Base-by-base conservation (phyloP, 2,113 vertebrate genomes). In the Hassar affinis region DNA sequence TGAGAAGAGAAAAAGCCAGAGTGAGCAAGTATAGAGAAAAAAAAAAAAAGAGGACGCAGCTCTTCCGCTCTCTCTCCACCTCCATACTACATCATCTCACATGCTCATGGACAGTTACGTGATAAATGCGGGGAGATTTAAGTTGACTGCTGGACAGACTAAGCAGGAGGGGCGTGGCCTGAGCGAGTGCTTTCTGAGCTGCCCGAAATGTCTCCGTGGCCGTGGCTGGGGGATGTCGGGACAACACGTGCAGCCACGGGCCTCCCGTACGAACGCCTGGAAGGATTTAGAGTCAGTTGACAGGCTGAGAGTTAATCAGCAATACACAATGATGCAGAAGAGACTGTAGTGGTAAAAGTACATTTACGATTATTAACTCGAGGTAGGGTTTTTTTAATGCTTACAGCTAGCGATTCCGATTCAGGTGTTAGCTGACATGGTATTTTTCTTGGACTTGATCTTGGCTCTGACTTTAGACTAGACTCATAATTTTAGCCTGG, bases 61-160 rank as follows among this genome's bases (percentile, higher is more conserved):
- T 12, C 54, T 57, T 45, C 38, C 15, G 38, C 80, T 81, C 81
- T 78, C 12, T 6, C 33, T 22, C 66, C 62, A 33, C 54, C 68
- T 85, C 78, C 74, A 71, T 56, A 22, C 61, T 12, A 78, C 71
- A 47, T 38, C 52, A 84, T 85, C 85, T 80, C 86, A 71, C 75
- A 66, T 25, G 54, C 66, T 74, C 51, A 83, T 80, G 86, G 75
- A 82, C 82, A 77, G 79, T 88, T 87, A 86, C 85, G 79, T 82
- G 61, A 78, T 88, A 88, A 87, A 87, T 80, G 78, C 84, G 84
- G 84, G 74, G 74, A 88, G 84, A 88, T 90, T 88, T 90, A 83
- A 81, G 78, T 85, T 85, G 49, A 79, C 82, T 80, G 71, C 77
- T 82, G 81, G 76, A 84, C 86, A 62, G 78, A 66, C 35, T 78